Evolutionary conservation across 2,113 vertebrate species (phyloP), one percentile per base, ranked within the genome.

Genomic region (Silurus asotus): DNA sequence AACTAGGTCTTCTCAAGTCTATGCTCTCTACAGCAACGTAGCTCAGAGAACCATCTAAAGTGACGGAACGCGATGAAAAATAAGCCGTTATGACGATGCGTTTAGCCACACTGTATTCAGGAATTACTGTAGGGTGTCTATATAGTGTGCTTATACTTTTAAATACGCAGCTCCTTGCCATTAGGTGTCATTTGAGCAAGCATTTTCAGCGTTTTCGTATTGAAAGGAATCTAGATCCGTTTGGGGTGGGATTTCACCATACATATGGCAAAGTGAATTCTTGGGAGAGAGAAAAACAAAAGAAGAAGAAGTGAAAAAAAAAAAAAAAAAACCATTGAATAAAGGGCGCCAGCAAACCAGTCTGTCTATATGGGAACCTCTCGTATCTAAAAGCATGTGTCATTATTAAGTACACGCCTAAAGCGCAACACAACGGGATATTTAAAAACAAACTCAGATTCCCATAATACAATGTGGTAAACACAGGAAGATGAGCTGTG

Each of bases 301-400:
- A 20, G 48, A 3, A 37, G 23, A 37, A 37, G 37, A 37, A 37
- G 37, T 37, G 45, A 65, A 65, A 51, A 58, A 45, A 23, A 55
- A 19, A 19, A 3, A 58, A 65, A 67, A 23, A 6, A 25, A 3
- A 6, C 28, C 8, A 17, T 3, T 14, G 8, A 19, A 58, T 45
- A 0, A 49, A 70, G 8, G 56, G 11, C 65, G 86, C n/a, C 55
- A 61, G 53, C 74, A 59, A 67, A 81, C 20, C n/a, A 1, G 14
- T 15, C 20, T 55, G n/a, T 53, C 19, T 84, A 6, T 56, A 53
- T 7, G 51, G 15, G 25, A 10, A 8, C 3, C 62, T 62, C 20
- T 45, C 8, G 6, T 58, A 10, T n/a, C 74, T 37, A 81, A 80
- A 82, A 89, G 45, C 19, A 75, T 59, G 53, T 28, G 59, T 15